Evolutionary conservation across 2,888 invertebrate species (phyloP).

Genomic region (Malachius bipustulatus): DNA sequence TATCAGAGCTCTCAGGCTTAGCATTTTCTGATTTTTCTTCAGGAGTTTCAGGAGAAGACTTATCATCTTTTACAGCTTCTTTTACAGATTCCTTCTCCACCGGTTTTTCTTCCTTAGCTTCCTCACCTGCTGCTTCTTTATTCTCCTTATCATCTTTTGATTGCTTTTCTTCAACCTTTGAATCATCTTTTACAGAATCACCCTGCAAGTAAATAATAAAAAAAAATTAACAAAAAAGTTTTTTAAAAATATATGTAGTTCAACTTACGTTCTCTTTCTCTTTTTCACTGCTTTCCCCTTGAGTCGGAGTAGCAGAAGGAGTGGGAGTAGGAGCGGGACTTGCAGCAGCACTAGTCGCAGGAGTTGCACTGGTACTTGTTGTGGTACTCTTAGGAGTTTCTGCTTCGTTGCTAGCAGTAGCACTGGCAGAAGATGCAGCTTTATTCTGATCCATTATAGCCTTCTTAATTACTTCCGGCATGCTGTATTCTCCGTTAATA

Average conservation of each 20-base stretch:
- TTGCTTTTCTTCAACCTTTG: constrained; percentile 28
- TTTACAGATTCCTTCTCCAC: constrained; percentile 49
- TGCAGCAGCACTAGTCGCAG: constrained; percentile 58
- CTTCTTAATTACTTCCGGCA: constrained; percentile 83
- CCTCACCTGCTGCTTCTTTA: constrained; percentile 28
- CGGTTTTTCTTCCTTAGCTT: constrained; percentile 29
- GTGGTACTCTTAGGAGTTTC: constrained; percentile 42
- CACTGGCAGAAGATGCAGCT: constrained; percentile 34
- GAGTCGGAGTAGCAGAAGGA: constrained; percentile 52
- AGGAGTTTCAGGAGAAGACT: no score
- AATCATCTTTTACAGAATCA: constrained; percentile 23
- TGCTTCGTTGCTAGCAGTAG: constrained; percentile 30
- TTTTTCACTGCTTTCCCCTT: constrained; percentile 33
- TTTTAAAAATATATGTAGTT: constrained; percentile 29
- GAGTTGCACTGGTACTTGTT: constrained; percentile 49
- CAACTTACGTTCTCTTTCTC: constrained; percentile 33
- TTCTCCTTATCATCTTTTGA: constrained; percentile 28
- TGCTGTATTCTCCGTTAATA: constrained; percentile 95
- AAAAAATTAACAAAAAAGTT: no score
- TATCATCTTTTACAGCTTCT: no score
- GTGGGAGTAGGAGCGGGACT: constrained; percentile 54
- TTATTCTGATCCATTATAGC: constrained; percentile 59
- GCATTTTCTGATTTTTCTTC: no score
- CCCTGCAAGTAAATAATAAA: constrained; percentile 23
- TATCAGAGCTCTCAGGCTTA: no score